A percentile compares a stretch with the other conserved stretches of the same genome.
Conservation (phyloP, 2,888 invertebrate species). For the Dolichopus griseipennis region DNA sequence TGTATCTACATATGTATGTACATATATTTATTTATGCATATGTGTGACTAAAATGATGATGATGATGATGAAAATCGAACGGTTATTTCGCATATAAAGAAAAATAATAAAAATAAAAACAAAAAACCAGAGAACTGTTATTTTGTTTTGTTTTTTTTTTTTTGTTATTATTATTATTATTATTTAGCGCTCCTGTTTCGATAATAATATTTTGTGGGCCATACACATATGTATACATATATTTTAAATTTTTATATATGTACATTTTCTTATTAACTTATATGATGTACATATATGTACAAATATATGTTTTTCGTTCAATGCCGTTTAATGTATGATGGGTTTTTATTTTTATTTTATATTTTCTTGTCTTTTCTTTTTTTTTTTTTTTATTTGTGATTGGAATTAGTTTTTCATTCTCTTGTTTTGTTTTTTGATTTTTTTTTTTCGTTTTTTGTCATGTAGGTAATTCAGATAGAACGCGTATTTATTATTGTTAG, state of each 20-base stretch:
- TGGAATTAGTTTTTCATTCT: constrained; percentile 14
- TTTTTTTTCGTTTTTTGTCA: background rate
- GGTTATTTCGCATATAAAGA: background rate
- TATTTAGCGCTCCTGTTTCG: background rate
- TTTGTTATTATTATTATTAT: background rate
- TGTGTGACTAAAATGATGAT: too few relatives aligned
- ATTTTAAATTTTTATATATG: too few relatives aligned
- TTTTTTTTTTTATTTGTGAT: constrained; percentile 15
- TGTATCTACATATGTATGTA: too few relatives aligned
- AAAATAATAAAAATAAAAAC: background rate
- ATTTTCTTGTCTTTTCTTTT: background rate
- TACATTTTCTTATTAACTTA: background rate
- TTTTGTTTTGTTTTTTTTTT: background rate
- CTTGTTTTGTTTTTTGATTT: constrained; percentile 7
- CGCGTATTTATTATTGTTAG: constrained; percentile 26
- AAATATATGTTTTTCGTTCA: background rate
- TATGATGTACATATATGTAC: background rate
- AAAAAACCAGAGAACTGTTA: background rate
- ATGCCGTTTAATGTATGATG: background rate
- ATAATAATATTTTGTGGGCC: background rate
- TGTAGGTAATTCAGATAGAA: constrained; percentile 5
- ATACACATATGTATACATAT: background rate
- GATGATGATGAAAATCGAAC: background rate
- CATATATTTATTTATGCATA: too few relatives aligned
- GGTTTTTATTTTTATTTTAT: background rate